A percentile compares a stretch with the other conserved stretches of the same genome.
These are phyloP conservation scores for Argopecten irradians DNA, from an alignment of 1,140 invertebrate species.

Conservation along the genomic window DNA sequence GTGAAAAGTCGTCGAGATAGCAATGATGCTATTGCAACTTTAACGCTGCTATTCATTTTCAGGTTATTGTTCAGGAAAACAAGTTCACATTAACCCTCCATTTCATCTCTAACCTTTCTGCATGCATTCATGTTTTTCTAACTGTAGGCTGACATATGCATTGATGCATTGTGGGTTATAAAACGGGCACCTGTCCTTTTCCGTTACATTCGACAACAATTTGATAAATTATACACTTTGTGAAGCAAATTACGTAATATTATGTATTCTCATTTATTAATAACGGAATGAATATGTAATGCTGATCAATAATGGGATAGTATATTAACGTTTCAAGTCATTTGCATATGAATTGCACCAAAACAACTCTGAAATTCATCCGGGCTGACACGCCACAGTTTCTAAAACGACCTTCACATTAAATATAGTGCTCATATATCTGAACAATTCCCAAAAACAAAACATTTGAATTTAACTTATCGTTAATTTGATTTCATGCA, in stretches of 20 bases:
- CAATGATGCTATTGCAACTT: background rate
- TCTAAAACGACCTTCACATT: background rate
- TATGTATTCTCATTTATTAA: background rate
- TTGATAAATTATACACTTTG: background rate
- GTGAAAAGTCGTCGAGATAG: background rate
- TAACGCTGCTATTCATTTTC: background rate
- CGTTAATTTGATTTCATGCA: background rate
- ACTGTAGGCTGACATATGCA: slow-evolving; percentile 17
- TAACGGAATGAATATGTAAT: background rate
- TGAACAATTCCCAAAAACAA: background rate
- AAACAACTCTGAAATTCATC: slow-evolving; percentile 33
- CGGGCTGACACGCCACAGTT: background rate
- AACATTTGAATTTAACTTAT: background rate
- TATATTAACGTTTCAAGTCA: slow-evolving; percentile 30
- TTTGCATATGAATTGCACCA: slow-evolving; percentile 52
- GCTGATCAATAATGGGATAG: background rate
- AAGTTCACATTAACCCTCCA: background rate
- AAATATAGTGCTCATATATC: background rate
- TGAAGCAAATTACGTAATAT: background rate
- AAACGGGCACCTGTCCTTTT: background rate
- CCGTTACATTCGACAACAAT: background rate
- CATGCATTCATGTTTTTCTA: background rate
- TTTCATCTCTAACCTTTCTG: background rate
- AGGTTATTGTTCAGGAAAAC: no score
- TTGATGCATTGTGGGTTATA: slow-evolving; percentile 20